Conservation (phyloP, 2,888 invertebrate genomes). For the Cantharis lateralis region DNA sequence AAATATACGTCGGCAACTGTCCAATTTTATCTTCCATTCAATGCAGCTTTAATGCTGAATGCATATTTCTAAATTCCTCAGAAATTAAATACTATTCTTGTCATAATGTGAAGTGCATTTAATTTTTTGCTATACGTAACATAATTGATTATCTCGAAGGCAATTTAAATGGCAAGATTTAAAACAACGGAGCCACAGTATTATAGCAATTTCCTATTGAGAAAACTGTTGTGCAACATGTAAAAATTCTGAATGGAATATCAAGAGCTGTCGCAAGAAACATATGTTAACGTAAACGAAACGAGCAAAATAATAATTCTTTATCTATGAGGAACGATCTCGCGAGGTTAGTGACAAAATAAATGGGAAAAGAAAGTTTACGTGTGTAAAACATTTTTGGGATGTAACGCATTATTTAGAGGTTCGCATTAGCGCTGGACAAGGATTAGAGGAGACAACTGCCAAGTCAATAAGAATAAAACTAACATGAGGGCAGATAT, state of each 20-base stretch:
- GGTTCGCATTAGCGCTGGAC: constrained; percentile 39
- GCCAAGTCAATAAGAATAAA: constrained; percentile 41
- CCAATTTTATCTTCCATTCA: constrained; percentile 60
- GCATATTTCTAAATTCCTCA: constrained; percentile 30
- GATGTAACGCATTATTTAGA: constrained; percentile 39
- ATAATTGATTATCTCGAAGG: not conserved
- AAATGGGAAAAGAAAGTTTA: constrained; percentile 35
- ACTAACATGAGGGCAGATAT: constrained; percentile 44
- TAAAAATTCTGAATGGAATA: constrained; percentile 28
- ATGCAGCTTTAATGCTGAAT: constrained; percentile 43
- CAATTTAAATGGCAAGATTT: not conserved
- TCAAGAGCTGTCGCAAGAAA: constrained; percentile 26
- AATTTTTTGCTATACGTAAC: not conserved
- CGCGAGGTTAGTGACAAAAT: constrained; percentile 1
- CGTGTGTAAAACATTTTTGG: constrained; percentile 28
- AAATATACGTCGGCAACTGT: constrained; percentile 57
- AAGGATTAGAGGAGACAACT: constrained; percentile 42
- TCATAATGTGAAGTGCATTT: constrained; percentile 9
- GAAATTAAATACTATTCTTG: constrained; percentile 21
- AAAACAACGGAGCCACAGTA: not conserved
- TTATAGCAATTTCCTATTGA: constrained; percentile 22
- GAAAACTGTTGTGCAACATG: constrained; percentile 16
- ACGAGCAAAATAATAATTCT: constrained; percentile 21
- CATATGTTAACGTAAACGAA: constrained; percentile 27
- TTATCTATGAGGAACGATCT: constrained; percentile 23